These are phyloP conservation scores for Tiaroga cobitis DNA, from an alignment of 2,797 vertebrate genomes.

Conservation along the genomic window DNA sequence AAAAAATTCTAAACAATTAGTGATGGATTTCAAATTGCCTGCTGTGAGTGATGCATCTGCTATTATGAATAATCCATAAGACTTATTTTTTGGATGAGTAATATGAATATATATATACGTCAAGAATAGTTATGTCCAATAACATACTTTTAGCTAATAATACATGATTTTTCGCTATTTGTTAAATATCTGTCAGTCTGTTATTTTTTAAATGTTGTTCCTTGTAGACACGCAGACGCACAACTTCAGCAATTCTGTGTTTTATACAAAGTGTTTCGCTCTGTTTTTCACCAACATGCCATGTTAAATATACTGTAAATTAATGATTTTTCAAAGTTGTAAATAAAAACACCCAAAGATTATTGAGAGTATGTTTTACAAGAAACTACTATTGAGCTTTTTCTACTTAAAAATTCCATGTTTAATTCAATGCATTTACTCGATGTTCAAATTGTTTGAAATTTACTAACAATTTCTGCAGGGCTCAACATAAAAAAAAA, in stretches of 20 bases:
- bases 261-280: not conserved
- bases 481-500: no score
- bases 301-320: not conserved
- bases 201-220: not conserved
- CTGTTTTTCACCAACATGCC: not conserved
- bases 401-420: no score
- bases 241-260: not conserved
- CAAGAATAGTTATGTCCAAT: not conserved
- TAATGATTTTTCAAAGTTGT: not conserved
- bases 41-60: not conserved
- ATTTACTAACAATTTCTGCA: no score
- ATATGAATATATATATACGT: not conserved
- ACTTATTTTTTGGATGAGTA: not conserved
- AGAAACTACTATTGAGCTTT: not conserved
- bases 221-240: not conserved
- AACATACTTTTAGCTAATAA: not conserved
- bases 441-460: no score
- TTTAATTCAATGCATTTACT: no score
- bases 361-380: not conserved
- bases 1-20: not conserved
- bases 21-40: not conserved
- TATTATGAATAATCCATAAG: constrained; percentile 2
- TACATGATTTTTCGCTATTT: not conserved
- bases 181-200: not conserved
- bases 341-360: no score